Percentiles rank a stretch among this genome's conserved stretches.
Evolutionary conservation across 2,888 invertebrate species (phyloP).

Genomic region (Psylliodes chrysocephalus): DNA sequence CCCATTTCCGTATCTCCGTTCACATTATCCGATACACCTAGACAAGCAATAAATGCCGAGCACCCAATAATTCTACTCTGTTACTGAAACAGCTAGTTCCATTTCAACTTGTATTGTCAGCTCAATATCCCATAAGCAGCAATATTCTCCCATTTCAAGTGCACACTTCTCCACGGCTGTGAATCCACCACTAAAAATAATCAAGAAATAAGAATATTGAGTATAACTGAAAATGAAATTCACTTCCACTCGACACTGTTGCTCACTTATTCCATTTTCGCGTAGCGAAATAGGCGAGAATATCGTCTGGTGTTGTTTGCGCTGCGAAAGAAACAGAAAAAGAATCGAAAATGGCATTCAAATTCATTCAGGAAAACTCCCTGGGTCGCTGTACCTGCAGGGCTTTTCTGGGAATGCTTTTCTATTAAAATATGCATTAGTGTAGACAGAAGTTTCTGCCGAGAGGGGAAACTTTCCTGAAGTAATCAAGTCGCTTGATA

Average conservation of each 20-base stretch:
- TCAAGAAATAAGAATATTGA: slow-evolving; percentile 16
- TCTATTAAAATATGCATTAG: slow-evolving; percentile 38
- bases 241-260: slow-evolving; percentile 26
- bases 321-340: slow-evolving; percentile 34
- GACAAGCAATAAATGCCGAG: no score
- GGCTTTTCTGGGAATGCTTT: slow-evolving; percentile 31
- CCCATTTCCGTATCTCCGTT: no score
- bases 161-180: background rate
- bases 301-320: slow-evolving; percentile 42
- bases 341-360: slow-evolving; percentile 54
- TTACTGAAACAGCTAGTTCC: background rate
- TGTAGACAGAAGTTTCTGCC: slow-evolving; percentile 29
- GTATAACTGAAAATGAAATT: slow-evolving; percentile 14
- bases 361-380: slow-evolving; percentile 55
- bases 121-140: background rate
- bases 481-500: slow-evolving; percentile 28
- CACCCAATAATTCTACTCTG: no score
- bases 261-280: slow-evolving; percentile 32
- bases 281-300: slow-evolving; percentile 15
- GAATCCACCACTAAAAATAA: background rate
- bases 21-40: no score
- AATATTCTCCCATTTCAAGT: background rate
- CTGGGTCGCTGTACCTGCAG: slow-evolving; percentile 52
- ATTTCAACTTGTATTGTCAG: background rate
- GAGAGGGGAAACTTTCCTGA: slow-evolving; percentile 28